A percentile compares a stretch with the other conserved stretches of the same genome.
phyloP scores from a whole-genome alignment of 2,113 vertebrate species.

The Lagenorhynchus albirostris region DNA sequence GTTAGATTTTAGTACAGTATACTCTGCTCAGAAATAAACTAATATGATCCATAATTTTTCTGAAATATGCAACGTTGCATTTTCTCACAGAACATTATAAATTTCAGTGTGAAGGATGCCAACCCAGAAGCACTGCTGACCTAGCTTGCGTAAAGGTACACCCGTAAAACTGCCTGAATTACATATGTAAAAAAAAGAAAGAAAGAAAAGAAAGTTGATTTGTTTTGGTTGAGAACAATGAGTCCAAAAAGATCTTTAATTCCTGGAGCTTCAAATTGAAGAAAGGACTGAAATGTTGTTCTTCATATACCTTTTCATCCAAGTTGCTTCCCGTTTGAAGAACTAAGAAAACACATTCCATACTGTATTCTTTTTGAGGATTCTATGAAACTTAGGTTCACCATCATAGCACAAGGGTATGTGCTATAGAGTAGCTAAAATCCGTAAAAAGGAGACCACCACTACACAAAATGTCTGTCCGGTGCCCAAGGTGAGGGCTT shows the following conservation, averaged over 20 bases:
- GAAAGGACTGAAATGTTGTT: background rate
- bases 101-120: background rate
- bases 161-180: background rate
- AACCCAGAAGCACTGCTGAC: background rate
- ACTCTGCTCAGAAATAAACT: background rate
- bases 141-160: background rate
- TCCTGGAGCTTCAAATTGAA: background rate
- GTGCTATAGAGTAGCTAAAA: conserved; percentile 94
- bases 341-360: background rate
- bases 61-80: background rate
- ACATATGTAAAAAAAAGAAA: background rate
- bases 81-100: background rate
- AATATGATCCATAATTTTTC: background rate
- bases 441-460: conserved; percentile 92
- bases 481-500: conserved; percentile 93
- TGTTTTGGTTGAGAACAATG: background rate
- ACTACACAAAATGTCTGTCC: conserved; percentile 95
- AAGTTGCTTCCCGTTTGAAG: background rate
- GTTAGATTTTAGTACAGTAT: background rate
- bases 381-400: background rate
- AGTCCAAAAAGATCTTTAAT: background rate
- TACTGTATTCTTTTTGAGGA: background rate
- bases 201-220: background rate
- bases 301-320: background rate
- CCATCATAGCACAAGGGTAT: background rate